Conservation (phyloP, 2,113 vertebrate species). For the Plecotus auritus region DNA sequence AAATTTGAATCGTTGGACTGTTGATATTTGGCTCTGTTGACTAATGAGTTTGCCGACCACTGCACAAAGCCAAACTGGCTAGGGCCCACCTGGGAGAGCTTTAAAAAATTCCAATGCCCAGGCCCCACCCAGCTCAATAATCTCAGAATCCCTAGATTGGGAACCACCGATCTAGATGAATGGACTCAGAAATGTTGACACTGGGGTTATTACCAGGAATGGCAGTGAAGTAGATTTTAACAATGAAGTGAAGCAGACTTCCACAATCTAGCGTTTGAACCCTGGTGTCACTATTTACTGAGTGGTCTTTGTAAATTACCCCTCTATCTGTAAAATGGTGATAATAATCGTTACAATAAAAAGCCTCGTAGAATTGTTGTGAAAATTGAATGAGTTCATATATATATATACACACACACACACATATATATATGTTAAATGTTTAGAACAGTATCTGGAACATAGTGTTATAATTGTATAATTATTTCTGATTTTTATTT, state of each 20-base stretch:
- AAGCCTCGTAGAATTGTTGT: neutral
- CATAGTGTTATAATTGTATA: neutral
- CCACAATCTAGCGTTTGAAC: neutral
- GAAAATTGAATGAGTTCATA: neutral
- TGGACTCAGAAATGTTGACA: neutral
- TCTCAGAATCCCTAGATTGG: neutral
- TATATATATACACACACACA: neutral
- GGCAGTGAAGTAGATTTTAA: neutral
- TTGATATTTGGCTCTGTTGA: too few relatives aligned
- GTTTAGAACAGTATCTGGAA: neutral
- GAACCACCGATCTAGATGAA: neutral
- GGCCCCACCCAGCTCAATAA: neutral
- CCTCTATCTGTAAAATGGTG: slow-evolving; percentile 18
- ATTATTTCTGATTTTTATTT: neutral
- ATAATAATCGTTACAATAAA: neutral
- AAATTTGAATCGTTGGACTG: too few relatives aligned
- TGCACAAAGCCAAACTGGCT: too few relatives aligned
- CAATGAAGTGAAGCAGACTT: neutral
- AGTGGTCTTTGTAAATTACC: neutral
- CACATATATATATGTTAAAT: neutral
- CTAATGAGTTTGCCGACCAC: too few relatives aligned
- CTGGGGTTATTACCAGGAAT: neutral
- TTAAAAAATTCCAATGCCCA: neutral
- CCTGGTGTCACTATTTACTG: neutral
- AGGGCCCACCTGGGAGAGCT: neutral